These are phyloP conservation scores for Sphaerophoria rueppellii DNA, from an alignment of 2,888 invertebrate genomes.

Conservation along the genomic window DNA sequence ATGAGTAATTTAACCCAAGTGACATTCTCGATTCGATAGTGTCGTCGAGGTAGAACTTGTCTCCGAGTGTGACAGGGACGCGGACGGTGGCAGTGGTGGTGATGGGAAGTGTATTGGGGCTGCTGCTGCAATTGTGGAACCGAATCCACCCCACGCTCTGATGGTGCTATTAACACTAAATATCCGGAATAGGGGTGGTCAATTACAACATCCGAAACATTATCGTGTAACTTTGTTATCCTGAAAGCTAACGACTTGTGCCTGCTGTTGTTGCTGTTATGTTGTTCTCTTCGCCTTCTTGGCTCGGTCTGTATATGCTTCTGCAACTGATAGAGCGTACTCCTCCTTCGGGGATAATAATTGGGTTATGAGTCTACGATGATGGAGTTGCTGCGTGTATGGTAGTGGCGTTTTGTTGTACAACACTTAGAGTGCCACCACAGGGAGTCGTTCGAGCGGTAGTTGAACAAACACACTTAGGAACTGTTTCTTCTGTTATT, in stretches of 20 bases:
- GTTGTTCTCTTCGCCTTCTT: background rate
- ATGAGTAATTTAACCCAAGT: constrained; percentile 74
- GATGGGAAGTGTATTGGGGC: constrained; percentile 36
- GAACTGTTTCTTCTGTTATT: background rate
- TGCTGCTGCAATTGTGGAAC: constrained; percentile 56
- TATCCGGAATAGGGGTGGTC: constrained; percentile 75
- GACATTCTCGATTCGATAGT: constrained; percentile 68
- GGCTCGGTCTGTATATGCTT: constrained; percentile 19
- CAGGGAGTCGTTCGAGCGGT: constrained; percentile 25
- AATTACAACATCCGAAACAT: constrained; percentile 76
- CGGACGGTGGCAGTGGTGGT: constrained; percentile 20
- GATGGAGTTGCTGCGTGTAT: constrained; percentile 58
- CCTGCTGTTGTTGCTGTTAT: constrained; percentile 63
- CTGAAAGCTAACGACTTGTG: constrained; percentile 74
- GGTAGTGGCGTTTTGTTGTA: constrained; percentile 54
- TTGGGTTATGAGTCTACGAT: constrained; percentile 68
- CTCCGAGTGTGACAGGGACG: background rate
- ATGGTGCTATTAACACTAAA: constrained; percentile 66
- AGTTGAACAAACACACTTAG: constrained; percentile 13
- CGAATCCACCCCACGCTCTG: constrained; percentile 72
- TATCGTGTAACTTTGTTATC: constrained; percentile 76
- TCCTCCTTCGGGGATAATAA: constrained; percentile 65
- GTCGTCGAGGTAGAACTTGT: constrained; percentile 6
- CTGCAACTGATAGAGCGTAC: constrained; percentile 46
- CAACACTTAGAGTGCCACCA: constrained; percentile 64